Conservation (phyloP, 2,888 invertebrate species). For the Thysanoteuthis rhombus region DNA sequence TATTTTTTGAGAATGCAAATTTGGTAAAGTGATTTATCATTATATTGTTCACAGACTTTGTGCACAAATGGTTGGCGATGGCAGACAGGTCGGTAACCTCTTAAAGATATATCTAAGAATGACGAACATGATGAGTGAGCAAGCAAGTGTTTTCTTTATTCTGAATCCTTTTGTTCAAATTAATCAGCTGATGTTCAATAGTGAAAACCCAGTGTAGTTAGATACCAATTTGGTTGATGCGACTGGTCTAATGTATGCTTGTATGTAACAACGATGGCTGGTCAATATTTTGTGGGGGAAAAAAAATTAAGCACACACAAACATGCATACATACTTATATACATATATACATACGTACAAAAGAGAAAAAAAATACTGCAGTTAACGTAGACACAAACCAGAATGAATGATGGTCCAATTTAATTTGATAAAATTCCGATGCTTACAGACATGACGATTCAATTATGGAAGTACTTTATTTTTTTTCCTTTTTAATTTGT, state of each 20-base stretch:
- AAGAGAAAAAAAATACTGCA: not conserved
- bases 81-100: not conserved
- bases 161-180: not conserved
- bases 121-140: not conserved
- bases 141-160: not conserved
- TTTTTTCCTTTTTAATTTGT: not conserved
- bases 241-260: not conserved
- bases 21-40: not conserved
- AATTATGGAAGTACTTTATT: not conserved
- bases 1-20: not conserved
- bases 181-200: not conserved
- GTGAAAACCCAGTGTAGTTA: not conserved
- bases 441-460: conserved; percentile 12
- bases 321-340: not conserved
- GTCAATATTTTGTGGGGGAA: not conserved
- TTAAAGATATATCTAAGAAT: not conserved
- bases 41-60: not conserved
- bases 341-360: not conserved
- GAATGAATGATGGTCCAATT: not conserved
- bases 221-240: not conserved
- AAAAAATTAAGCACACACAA: not conserved
- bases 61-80: not conserved
- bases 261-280: not conserved
- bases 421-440: conserved; percentile 12
- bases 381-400: not conserved